These are phyloP conservation scores for Cettia cetti DNA, from an alignment of 2,113 vertebrate genomes.

Conservation along the genomic window DNA sequence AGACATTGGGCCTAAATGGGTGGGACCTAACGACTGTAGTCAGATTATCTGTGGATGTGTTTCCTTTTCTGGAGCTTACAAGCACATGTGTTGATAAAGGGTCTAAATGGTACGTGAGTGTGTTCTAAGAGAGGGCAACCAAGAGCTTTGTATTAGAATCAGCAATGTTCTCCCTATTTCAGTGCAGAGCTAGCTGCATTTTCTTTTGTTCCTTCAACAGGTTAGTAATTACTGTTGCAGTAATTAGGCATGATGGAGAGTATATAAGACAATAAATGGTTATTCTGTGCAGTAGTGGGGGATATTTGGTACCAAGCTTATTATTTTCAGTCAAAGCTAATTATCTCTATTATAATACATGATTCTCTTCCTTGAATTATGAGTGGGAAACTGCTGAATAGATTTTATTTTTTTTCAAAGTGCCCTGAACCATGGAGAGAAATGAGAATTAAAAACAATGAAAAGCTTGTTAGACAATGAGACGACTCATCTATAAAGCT, in stretches of 20 bases:
- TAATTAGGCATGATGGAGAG: constrained; percentile 76
- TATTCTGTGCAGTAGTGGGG: constrained; percentile 63
- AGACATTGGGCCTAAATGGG: not conserved
- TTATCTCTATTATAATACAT: constrained; percentile 77
- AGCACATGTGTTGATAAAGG: not conserved
- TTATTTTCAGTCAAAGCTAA: constrained; percentile 77
- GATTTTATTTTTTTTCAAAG: constrained; percentile 57
- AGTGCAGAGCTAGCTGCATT: constrained; percentile 47
- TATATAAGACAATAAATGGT: constrained; percentile 71
- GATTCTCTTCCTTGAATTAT: constrained; percentile 77
- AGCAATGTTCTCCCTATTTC: constrained; percentile 23
- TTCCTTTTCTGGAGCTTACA: not conserved
- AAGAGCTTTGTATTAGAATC: constrained; percentile 38
- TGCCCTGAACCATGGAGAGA: constrained; percentile 71
- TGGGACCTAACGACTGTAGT: not conserved
- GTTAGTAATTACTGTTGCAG: constrained; percentile 77
- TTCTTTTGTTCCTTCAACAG: constrained; percentile 78
- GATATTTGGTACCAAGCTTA: constrained; percentile 68
- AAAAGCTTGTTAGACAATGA: constrained; percentile 73
- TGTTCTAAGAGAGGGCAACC: constrained; percentile 5
- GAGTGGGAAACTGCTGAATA: constrained; percentile 79
- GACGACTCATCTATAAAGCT: constrained; percentile 67
- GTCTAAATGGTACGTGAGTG: not conserved
- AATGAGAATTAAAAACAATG: constrained; percentile 74
- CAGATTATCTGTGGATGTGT: not conserved